These are phyloP conservation scores for Physeter macrocephalus DNA, from an alignment of 2,113 vertebrate species.

Conservation along the genomic window DNA sequence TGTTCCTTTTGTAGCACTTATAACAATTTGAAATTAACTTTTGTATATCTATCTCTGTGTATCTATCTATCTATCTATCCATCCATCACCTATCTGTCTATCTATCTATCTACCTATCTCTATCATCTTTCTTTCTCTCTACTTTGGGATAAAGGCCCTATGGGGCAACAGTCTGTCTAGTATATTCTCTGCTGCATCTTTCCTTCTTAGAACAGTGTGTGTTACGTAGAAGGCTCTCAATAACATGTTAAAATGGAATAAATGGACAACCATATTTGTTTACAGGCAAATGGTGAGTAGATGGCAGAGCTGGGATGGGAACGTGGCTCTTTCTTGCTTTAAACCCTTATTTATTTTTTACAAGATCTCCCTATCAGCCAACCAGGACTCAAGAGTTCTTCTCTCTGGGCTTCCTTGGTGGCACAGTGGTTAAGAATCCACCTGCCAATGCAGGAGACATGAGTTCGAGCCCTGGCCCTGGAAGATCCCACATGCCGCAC, in stretches of 20 bases:
- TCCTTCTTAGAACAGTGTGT: not conserved
- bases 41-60: not conserved
- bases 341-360: not conserved
- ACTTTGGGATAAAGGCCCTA: not conserved
- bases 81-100: not conserved
- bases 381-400: not conserved
- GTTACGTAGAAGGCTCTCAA: not conserved
- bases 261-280: not conserved
- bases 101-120: not conserved
- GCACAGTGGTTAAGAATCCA: too few relatives aligned
- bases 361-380: not conserved
- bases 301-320: not conserved
- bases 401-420: not conserved
- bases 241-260: not conserved
- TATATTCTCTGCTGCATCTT: not conserved
- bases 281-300: not conserved
- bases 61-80: not conserved
- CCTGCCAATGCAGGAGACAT: too few relatives aligned
- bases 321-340: not conserved
- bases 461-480: too few relatives aligned
- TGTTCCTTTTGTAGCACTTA: not conserved
- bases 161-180: not conserved
- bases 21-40: not conserved
- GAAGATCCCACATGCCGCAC: too few relatives aligned
- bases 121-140: not conserved